Evolutionary conservation across 2,888 invertebrate genomes (phyloP), one percentile per base, ranked within the genome.

Genomic region (Eupithecia pulchellata): DNA sequence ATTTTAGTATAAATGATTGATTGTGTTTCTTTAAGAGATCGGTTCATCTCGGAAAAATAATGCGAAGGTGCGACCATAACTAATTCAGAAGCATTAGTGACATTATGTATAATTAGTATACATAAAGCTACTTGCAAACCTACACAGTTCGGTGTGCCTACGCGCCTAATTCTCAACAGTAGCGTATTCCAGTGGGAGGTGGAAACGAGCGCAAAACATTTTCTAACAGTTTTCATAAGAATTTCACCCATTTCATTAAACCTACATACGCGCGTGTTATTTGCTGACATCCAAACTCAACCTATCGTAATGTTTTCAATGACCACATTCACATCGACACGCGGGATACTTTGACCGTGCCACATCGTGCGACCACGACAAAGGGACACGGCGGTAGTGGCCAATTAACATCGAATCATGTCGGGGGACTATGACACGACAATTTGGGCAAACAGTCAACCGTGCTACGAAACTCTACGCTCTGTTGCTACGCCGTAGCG

Each of bases 361-460:
- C 25, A 25, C 52, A 76, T 77, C 79, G 79, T 75, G 76, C 68
- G 78, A 82, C 82, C 82, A 69, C 82, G 77, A 77, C 76, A 85
- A 83, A 83, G 81, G 79, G 76, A 75, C 70, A 68, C 73, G 32
- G 72, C 76, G 74, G 75, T 71, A 75, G 76, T 74, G 57, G 65
- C 73, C 85, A 84, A 84, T 84, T 84, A 83, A 77, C 76, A 72
- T 66, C 75, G 61, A 78, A 78, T 80, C 76, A 74, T 71, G 72
- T 69, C 58, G 71, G 39, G 71, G 64, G 71, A 64, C 76, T 64
- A 73, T 74, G 66, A 68, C 42, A 52, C 62, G 61, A 34, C 73
- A 66, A 72, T 68, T 77, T 74, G 74, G 75, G 61, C 68, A 68
- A 55, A 55, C 29, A 57, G 27, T 57, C 29, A 57, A 57, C 57